These are phyloP conservation scores for Myathropa florea DNA, from an alignment of 2,888 invertebrate genomes.

Conservation along the genomic window DNA sequence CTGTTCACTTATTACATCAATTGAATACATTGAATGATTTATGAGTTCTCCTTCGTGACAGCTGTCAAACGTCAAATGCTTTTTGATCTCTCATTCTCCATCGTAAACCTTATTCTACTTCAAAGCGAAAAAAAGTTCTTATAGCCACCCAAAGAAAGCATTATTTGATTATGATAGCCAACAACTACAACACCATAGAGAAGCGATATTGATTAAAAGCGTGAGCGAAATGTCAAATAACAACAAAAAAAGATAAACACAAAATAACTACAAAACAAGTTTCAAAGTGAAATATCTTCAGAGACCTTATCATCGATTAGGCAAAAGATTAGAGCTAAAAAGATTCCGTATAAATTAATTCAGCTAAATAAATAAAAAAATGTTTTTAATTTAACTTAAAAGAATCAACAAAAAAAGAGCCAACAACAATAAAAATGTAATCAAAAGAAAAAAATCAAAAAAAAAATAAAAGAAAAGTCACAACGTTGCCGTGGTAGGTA, in stretches of 20 bases:
- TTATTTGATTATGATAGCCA: conserved; percentile 42
- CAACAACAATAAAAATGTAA: conserved; percentile 36
- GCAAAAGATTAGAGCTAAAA: background rate
- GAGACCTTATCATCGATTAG: background rate
- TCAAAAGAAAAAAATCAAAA: conserved; percentile 42
- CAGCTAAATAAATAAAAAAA: conserved; percentile 25
- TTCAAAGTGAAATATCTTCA: background rate
- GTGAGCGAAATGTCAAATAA: background rate
- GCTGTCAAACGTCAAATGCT: conserved; percentile 17
- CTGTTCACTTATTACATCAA: background rate
- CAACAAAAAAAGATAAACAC: background rate
- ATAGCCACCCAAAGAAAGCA: conserved; percentile 45
- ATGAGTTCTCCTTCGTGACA: background rate
- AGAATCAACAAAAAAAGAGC: conserved; percentile 14
- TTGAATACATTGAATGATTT: background rate
- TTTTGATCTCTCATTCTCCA: conserved; percentile 30
- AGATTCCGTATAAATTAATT: conserved; percentile 13
- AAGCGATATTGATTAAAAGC: conserved; percentile 31
- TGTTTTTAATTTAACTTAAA: background rate
- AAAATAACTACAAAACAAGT: background rate
- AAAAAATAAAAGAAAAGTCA: conserved; percentile 42
- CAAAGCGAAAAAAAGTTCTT: background rate
- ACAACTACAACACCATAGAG: background rate
- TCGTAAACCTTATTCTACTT: background rate
- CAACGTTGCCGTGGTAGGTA: conserved; percentile 80